phyloP scores from a whole-genome alignment of 2,797 vertebrate species.

The Xiphophorus birchmanni region DNA sequence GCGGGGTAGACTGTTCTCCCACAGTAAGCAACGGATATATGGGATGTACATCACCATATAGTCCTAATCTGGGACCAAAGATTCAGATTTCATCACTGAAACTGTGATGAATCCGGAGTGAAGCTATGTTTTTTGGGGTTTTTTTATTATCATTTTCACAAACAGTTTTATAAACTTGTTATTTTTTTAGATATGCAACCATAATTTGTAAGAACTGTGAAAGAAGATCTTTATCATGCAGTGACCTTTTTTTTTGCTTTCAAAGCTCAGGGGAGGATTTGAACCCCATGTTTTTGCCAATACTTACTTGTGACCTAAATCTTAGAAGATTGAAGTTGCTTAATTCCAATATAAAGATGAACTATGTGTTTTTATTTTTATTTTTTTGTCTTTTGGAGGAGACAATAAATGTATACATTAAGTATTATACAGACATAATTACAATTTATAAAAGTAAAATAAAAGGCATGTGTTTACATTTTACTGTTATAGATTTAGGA shows the following conservation, averaged over 20 bases:
- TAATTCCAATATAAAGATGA: slow-evolving; percentile 44
- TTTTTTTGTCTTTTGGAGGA: slow-evolving; percentile 23
- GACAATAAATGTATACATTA: not conserved
- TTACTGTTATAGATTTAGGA: slow-evolving; percentile 24
- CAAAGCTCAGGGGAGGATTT: slow-evolving; percentile 20
- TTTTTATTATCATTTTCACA: not conserved
- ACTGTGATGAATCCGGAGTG: not conserved
- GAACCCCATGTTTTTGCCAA: slow-evolving; percentile 40
- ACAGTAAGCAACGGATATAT: not conserved
- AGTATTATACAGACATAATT: not conserved
- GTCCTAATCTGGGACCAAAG: not conserved
- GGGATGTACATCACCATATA: not conserved
- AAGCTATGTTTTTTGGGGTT: not conserved
- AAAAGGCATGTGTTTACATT: slow-evolving; percentile 27
- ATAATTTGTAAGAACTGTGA: not conserved
- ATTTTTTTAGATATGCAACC: not conserved
- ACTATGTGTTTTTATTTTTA: slow-evolving; percentile 35
- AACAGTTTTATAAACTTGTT: not conserved
- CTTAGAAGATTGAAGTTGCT: slow-evolving; percentile 39
- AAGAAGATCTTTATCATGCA: not conserved
- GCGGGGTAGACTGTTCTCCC: not conserved
- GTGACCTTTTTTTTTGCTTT: not conserved
- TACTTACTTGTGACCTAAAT: slow-evolving; percentile 56
- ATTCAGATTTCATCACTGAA: not conserved
- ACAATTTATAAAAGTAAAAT: slow-evolving; percentile 1